Evolutionary conservation across 2,888 invertebrate species (phyloP), one percentile per base, ranked within the genome.

Genomic region (Hypolimnas misippus): DNA sequence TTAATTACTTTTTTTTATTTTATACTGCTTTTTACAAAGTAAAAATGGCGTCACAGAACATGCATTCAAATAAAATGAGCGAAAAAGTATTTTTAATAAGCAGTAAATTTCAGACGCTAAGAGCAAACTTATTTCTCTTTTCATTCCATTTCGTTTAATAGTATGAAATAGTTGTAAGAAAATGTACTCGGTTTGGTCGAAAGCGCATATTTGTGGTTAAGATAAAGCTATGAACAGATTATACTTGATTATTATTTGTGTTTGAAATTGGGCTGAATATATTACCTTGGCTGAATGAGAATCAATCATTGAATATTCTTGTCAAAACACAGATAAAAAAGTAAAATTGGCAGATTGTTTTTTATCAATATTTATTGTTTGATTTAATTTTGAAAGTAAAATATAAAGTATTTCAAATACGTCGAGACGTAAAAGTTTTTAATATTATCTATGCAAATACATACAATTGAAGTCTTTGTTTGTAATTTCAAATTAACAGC

Each of bases 151-250:
- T 33, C 51, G 10, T 59, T 52, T 25, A 38, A 19, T 60, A 29
- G 29, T 53, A 61, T 63, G 59, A 66, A 66, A 63, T 59, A 63
- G 62, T 66, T 59, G 63, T 63, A 60, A 67, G 63, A 69, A 67
- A 65, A 53, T 63, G 63, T 63, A 59, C 16, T 53, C 54, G 21
- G 29, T 25, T 33, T 42, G 21, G 51, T 31, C 21, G 10, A 31
- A 44, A 44, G 56, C 31, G 46, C 21, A 33, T 53, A 55, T 35
- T 33, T 60, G 16, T 49, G 46, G 29, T 19, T 56, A 12, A 64
- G 29, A 12, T 60, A 52, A 59, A 49, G 52, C 40, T 14, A 14
- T 40, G 40, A 51, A 42, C 40, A 49, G 21, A 2, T 46, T n/a
- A 8, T 46, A 21, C n/a, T 21, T 46, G 10, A 46, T 21, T 46